Evolutionary conservation across 2,888 invertebrate species (phyloP), one percentile per base, ranked within the genome.

Genomic region (Torymus tubicola): DNA sequence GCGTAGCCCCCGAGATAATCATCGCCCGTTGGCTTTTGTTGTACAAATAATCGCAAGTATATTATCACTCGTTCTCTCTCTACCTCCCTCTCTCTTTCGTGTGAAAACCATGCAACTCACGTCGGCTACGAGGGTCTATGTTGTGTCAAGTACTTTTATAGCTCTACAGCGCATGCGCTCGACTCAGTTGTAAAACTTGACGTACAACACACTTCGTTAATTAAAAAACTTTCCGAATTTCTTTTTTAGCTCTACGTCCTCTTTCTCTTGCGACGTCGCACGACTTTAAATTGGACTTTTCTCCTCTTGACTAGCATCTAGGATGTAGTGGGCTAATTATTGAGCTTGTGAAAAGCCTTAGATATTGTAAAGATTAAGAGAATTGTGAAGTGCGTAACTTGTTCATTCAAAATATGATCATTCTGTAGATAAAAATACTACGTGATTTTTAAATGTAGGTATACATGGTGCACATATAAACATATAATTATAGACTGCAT

Each of bases 211-310:
- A 58, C 65, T 74, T 58, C 24, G 64, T 67, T 74, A 74, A 74
- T 74, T 74, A 58, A 74, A 74, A 74, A 74, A 65, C 42, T 67
- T 67, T 50, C n/a, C 74, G 11, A 58, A 57, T 50, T 73, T 74
- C n/a, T 21, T 21, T 57, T 42, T 24, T 24, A 24, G 24, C 24
- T 24, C 2, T 24, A 3, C 24, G 24, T 3, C 24, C 24, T 24
- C 24, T 24, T 42, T 64, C 12, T n/a, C 21, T 42, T 10, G 42
- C 12, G 21, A 14, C 11, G 13, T 13, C 55, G 21, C 21, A 42
- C 21, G 57, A 67, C 50, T 58, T 74, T 58, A 58, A 58, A 50
- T 74, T 50, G 16, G 16, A 74, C 31, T 55, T 55, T 14, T 24
- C 24, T 24, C 24, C 24, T 24, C 24, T 24, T 24, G 24, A 2